Evolutionary conservation across 2,797 vertebrate species (phyloP).

Genomic region (Myotis pilosus): DNA sequence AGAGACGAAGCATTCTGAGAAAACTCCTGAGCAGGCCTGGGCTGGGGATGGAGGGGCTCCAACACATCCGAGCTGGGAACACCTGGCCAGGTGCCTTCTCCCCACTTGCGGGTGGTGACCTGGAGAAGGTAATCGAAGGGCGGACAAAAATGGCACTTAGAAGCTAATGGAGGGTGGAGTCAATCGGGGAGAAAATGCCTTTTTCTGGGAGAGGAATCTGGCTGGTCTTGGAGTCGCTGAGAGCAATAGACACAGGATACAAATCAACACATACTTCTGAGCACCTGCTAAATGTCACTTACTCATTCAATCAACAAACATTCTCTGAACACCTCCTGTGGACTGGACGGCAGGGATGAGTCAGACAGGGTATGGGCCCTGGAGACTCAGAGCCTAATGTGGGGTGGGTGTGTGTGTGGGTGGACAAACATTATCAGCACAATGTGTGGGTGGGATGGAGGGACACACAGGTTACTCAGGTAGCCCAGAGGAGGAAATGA

Average conservation of each 20-base stretch:
- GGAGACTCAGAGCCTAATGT: not conserved
- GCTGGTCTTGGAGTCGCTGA: slow-evolving; percentile 61
- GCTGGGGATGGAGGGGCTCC: not conserved
- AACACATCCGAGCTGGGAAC: not conserved
- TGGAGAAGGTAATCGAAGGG: slow-evolving; percentile 14
- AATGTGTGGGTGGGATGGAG: not conserved
- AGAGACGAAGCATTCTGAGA: slow-evolving; percentile 29
- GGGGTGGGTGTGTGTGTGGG: not conserved
- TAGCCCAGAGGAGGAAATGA: slow-evolving; percentile 9
- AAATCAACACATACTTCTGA: slow-evolving; percentile 62
- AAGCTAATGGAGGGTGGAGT: slow-evolving; percentile 15
- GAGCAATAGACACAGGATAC: slow-evolving; percentile 44
- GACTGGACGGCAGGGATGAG: slow-evolving; percentile 43
- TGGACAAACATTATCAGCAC: slow-evolving; percentile 27
- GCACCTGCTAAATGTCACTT: slow-evolving; percentile 74
- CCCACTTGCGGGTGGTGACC: not conserved
- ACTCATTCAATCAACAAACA: slow-evolving; percentile 75
- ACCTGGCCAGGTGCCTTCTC: not conserved
- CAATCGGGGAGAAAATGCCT: slow-evolving; percentile 24
- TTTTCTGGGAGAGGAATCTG: slow-evolving; percentile 45
- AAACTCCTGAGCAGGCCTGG: not conserved
- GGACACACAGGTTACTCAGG: not conserved
- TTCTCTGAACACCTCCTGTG: slow-evolving; percentile 52
- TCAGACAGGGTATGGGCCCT: slow-evolving; percentile 46
- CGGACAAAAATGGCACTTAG: not conserved